A percentile compares a stretch with the other conserved stretches of the same genome.
Conservation (phyloP, 2,888 invertebrate genomes). For the Xanthostigma xanthostigma region DNA sequence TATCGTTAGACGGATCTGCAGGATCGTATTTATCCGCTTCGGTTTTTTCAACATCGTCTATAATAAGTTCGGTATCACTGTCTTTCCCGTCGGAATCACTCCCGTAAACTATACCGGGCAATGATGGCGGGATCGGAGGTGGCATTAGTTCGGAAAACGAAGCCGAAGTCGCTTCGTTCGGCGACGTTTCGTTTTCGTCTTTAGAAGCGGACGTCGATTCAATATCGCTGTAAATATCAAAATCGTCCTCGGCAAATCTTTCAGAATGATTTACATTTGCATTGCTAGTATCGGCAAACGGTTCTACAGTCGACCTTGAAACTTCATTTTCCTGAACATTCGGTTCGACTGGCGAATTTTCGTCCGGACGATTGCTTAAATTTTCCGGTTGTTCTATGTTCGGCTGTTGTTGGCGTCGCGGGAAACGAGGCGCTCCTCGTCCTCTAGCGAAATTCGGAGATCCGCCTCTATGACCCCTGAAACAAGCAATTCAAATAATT, state of each 20-base stretch:
- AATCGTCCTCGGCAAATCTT: constrained; percentile 29
- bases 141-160: constrained; percentile 23
- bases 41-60: constrained; percentile 30
- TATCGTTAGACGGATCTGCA: constrained; percentile 34
- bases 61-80: constrained; percentile 41
- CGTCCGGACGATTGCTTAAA: not conserved
- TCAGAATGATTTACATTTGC: not conserved
- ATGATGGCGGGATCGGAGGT: constrained; percentile 29
- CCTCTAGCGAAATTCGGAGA: constrained; percentile 9
- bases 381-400: constrained; percentile 6
- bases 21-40: constrained; percentile 37
- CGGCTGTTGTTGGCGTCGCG: constrained; percentile 5
- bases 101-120: constrained; percentile 22
- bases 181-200: constrained; percentile 20
- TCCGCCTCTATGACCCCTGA: constrained; percentile 2
- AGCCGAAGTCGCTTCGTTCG: constrained; percentile 10
- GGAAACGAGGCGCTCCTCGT: constrained; percentile 9
- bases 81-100: constrained; percentile 36
- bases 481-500: no score
- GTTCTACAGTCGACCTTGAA: constrained; percentile 3
- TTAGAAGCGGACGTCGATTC: constrained; percentile 30
- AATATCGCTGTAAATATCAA: constrained; percentile 47
- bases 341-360: not conserved
- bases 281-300: constrained; percentile 1
- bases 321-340: constrained; percentile 5